phyloP scores from a whole-genome alignment of 2,113 vertebrate species.

The Pseudorhombus dupliciocellatus region DNA sequence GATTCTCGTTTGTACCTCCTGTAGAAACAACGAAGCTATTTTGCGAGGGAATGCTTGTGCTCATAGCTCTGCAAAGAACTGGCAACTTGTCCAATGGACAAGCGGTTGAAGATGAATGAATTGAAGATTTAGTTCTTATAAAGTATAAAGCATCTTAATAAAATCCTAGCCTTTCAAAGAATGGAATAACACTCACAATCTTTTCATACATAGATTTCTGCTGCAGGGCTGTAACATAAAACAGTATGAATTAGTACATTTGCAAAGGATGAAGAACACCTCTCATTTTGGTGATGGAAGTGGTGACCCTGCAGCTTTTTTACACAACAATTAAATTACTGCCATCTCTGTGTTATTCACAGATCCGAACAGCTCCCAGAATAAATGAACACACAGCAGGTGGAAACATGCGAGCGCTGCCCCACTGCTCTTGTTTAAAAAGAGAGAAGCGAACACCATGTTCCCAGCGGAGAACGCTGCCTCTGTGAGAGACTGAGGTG shows the following conservation, averaged over 20 bases:
- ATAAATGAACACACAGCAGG: not conserved
- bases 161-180: no score
- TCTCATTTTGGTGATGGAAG: not conserved
- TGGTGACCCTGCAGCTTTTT: conserved; percentile 10
- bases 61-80: no score
- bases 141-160: no score
- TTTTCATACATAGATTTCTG: not conserved
- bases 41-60: no score
- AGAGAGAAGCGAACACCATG: conserved; percentile 16
- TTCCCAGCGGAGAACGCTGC: not conserved
- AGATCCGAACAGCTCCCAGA: not conserved
- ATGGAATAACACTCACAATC: not conserved
- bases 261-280: not conserved
- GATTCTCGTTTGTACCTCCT: no score
- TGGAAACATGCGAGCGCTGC: no score
- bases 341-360: not conserved
- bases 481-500: conserved; percentile 3
- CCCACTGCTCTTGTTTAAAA: conserved; percentile 7
- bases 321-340: not conserved
- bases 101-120: no score
- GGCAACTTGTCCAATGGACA: no score
- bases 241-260: not conserved
- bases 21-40: no score
- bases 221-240: not conserved
- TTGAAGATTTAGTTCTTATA: no score